Conservation (phyloP, 2,797 vertebrate genomes). For the Nyctibius grandis region DNA sequence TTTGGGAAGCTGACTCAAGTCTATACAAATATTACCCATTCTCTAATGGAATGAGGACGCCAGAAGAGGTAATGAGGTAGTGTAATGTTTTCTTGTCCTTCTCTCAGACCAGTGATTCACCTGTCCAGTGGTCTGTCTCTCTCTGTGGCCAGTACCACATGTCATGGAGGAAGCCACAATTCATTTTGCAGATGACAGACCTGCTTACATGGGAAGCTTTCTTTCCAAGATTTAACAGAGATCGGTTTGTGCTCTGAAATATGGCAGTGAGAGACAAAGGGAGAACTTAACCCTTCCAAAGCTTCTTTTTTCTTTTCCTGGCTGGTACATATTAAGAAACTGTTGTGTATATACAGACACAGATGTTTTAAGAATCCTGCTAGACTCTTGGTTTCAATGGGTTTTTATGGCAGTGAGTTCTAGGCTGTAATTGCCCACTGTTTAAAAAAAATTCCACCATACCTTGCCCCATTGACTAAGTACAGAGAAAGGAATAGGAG, state of each 20-base stretch:
- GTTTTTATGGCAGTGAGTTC: background rate
- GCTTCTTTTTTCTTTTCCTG: background rate
- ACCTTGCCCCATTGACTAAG: background rate
- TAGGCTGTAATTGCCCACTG: background rate
- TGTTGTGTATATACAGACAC: background rate
- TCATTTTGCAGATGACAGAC: conserved; percentile 1
- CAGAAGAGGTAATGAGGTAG: background rate
- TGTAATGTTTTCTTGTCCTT: background rate
- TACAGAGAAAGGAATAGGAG: background rate
- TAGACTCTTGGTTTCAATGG: background rate
- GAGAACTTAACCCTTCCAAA: background rate
- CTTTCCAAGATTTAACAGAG: background rate
- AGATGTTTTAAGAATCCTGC: background rate
- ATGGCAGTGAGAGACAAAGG: background rate
- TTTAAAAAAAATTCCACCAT: background rate
- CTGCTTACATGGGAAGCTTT: background rate
- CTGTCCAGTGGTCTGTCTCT: background rate
- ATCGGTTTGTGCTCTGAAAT: background rate
- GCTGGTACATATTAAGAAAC: background rate
- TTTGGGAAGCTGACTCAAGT: background rate
- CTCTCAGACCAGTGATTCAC: background rate
- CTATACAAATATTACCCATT: background rate
- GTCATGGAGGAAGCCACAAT: conserved; percentile 1
- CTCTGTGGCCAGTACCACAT: background rate
- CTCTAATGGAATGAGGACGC: background rate